These are phyloP conservation scores for Carposina sasakii DNA, from an alignment of 1,140 invertebrate species.

Conservation along the genomic window DNA sequence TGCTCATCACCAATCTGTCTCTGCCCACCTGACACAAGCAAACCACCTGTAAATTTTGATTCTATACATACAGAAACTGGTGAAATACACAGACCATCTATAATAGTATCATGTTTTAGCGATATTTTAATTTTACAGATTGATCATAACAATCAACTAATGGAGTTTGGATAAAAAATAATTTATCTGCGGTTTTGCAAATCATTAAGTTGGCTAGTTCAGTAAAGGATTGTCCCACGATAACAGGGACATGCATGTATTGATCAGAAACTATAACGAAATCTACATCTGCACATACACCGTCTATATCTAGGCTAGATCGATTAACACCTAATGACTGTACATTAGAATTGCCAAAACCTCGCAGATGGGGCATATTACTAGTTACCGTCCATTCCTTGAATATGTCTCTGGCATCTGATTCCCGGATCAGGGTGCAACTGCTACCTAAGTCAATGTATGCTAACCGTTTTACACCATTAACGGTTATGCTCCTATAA, in stretches of 20 bases:
- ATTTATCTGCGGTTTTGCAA: background rate
- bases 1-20: background rate
- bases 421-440: background rate
- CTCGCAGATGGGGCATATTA: background rate
- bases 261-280: conserved; percentile 3
- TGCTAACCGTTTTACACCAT: background rate
- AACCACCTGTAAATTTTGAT: background rate
- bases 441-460: conserved; percentile 7
- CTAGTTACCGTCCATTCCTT: background rate
- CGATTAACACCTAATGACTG: background rate
- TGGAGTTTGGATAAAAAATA: background rate
- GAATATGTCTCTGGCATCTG: background rate
- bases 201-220: background rate
- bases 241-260: background rate
- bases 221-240: conserved; percentile 9
- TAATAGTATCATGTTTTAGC: background rate
- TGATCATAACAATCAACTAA: background rate
- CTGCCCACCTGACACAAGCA: background rate
- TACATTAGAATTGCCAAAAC: conserved; percentile 4
- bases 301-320: background rate
- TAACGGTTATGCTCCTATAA: background rate
- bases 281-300: background rate
- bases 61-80: background rate
- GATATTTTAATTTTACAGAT: background rate
- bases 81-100: background rate